phyloP scores from a whole-genome alignment of 2,113 vertebrate species.

The Limnothrissa miodon region DNA sequence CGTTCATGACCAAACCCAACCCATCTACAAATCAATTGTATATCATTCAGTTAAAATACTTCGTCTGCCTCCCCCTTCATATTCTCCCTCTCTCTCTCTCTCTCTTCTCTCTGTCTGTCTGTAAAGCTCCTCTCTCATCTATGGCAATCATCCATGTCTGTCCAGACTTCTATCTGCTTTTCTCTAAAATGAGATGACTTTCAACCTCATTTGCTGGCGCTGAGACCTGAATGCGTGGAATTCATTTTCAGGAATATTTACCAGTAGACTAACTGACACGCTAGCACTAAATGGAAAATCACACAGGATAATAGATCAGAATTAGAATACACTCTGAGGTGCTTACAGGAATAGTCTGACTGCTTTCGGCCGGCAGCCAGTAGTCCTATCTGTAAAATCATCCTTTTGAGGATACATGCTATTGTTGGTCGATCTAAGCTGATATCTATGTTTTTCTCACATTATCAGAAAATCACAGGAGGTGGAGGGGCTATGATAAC shows the following conservation, averaged over 20 bases:
- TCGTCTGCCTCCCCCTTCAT: neutral
- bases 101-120: slow-evolving; percentile 46
- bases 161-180: slow-evolving; percentile 36
- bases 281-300: slow-evolving; percentile 38
- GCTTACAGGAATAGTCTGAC: slow-evolving; percentile 22
- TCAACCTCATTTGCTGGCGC: slow-evolving; percentile 37
- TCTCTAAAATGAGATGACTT: slow-evolving; percentile 38
- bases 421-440: slow-evolving; percentile 39
- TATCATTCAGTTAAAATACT: neutral
- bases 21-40: neutral
- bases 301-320: slow-evolving; percentile 44
- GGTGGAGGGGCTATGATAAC: slow-evolving; percentile 46
- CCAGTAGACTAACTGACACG: slow-evolving; percentile 43
- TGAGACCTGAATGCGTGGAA: slow-evolving; percentile 43
- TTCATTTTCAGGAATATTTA: slow-evolving; percentile 38
- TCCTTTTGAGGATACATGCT: slow-evolving; percentile 36
- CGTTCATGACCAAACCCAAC: neutral
- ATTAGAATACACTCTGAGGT: slow-evolving; percentile 47
- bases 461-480: slow-evolving; percentile 50
- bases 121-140: slow-evolving; percentile 17
- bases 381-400: slow-evolving; percentile 38
- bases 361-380: slow-evolving; percentile 35
- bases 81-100: neutral
- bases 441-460: slow-evolving; percentile 29
- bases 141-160: slow-evolving; percentile 29